A percentile compares a stretch with the other conserved stretches of the same genome.
These are phyloP conservation scores for Sander lucioperca DNA, from an alignment of 2,113 vertebrate genomes.

Conservation along the genomic window DNA sequence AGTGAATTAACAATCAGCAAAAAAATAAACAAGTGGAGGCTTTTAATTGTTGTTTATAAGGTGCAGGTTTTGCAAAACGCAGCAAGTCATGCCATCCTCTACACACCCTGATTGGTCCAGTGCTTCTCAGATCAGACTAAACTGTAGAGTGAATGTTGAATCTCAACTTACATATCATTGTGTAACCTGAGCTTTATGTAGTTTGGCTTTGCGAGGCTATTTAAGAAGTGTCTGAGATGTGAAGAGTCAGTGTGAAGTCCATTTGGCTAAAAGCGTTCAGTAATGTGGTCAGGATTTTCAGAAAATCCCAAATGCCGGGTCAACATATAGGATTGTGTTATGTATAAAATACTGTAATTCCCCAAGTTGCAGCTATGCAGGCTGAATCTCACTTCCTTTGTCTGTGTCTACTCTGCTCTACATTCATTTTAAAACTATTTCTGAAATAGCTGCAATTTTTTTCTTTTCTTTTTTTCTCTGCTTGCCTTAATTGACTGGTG, in stretches of 20 bases:
- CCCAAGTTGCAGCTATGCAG: neutral
- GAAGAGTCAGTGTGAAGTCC: neutral
- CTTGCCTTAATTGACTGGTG: conserved; percentile 60
- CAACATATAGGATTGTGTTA: neutral
- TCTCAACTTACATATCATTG: neutral
- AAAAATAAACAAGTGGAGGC: neutral
- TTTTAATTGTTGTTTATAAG: neutral
- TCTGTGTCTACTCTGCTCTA: conserved; percentile 14
- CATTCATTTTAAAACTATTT: conserved; percentile 48
- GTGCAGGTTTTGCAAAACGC: neutral
- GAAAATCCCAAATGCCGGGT: neutral
- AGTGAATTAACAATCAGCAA: neutral
- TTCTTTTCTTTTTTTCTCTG: conserved; percentile 3
- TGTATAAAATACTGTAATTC: neutral
- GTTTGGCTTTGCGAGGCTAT: neutral
- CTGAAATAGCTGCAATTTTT: conserved; percentile 11
- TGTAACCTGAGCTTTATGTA: neutral
- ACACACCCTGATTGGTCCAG: neutral
- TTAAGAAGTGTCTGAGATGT: neutral
- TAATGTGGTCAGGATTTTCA: neutral
- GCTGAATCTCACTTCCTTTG: neutral
- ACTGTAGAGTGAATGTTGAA: neutral
- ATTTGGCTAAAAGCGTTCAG: neutral
- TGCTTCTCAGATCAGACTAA: neutral
- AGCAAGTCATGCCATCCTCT: neutral